A percentile compares a stretch with the other conserved stretches of the same genome.
Conservation (phyloP, 2,797 vertebrate species). For the Halcyon badia region DNA sequence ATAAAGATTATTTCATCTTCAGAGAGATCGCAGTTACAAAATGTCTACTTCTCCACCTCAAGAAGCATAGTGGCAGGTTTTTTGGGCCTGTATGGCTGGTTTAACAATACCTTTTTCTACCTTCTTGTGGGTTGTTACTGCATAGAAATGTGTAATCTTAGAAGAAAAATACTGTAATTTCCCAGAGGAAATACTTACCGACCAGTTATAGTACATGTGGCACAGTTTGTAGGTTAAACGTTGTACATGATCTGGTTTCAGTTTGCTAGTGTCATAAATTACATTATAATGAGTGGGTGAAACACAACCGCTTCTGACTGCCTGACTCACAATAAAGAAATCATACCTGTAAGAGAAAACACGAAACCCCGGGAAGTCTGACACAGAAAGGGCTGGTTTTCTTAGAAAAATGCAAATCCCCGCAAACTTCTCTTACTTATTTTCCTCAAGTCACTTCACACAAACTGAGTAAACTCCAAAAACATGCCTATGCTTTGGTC, state of each 20-base stretch:
- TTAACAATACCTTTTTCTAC: background rate
- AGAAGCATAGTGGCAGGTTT: background rate
- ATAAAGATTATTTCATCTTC: background rate
- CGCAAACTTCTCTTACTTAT: rapidly evolving
- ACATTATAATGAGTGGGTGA: slow-evolving; percentile 96
- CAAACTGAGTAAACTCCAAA: background rate
- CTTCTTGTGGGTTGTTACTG: background rate
- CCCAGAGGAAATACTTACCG: slow-evolving; percentile 79
- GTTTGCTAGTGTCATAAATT: slow-evolving; percentile 90
- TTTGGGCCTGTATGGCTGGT: background rate
- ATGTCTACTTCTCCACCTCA: rapidly evolving
- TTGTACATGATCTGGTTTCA: slow-evolving; percentile 97
- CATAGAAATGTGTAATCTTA: too few species aligned
- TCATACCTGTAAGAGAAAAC: slow-evolving; percentile 86
- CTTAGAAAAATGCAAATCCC: background rate
- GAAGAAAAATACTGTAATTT: background rate
- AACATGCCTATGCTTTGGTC: background rate
- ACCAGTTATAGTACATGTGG: slow-evolving; percentile 98
- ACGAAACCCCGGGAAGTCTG: background rate
- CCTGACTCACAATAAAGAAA: slow-evolving; percentile 94
- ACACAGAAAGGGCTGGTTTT: background rate
- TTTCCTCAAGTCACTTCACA: background rate
- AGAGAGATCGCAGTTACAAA: background rate
- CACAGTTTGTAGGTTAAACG: slow-evolving; percentile 96
- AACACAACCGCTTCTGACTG: slow-evolving; percentile 87